These are phyloP conservation scores for Luidia sarsii DNA, from an alignment of 53 echinoderm and acorn worm genomes.

Conservation along the genomic window DNA sequence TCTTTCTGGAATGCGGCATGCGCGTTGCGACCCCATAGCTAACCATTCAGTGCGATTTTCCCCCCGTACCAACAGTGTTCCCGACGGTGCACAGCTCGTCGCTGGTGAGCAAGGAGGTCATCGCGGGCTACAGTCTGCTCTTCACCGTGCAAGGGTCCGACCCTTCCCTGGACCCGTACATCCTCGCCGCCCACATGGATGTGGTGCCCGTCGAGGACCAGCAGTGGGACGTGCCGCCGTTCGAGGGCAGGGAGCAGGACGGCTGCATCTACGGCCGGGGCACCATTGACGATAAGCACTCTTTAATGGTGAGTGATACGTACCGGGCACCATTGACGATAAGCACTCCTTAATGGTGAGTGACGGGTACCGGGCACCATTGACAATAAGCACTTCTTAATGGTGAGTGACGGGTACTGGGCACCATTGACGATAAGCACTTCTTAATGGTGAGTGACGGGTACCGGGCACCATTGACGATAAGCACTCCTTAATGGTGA, in stretches of 20 bases:
- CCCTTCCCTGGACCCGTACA: constrained; percentile 74
- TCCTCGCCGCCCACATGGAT: constrained; percentile 89
- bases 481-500: no score
- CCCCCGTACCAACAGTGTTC: constrained; percentile 58
- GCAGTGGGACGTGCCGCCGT: constrained; percentile 86
- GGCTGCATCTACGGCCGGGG: constrained; percentile 96
- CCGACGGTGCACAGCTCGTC: constrained; percentile 82
- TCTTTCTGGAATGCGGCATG: neutral
- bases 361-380: no score
- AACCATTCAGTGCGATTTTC: no score
- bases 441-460: no score
- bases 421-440: no score
- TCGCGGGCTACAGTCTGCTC: constrained; percentile 76
- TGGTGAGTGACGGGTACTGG: no score
- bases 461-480: no score
- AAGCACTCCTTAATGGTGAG: no score
- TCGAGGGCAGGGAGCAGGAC: constrained; percentile 82
- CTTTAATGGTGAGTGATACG: constrained; percentile 80
- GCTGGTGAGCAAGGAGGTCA: constrained; percentile 75
- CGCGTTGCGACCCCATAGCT: no score
- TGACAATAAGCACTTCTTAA: no score
- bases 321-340: no score
- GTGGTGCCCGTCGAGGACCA: constrained; percentile 92
- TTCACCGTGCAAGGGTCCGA: constrained; percentile 78
- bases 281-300: constrained; percentile 93